A percentile compares a stretch with the other conserved stretches of the same genome.
These are phyloP conservation scores for Coreius guichenoti DNA, from an alignment of 2,797 vertebrate species.

Conservation along the genomic window DNA sequence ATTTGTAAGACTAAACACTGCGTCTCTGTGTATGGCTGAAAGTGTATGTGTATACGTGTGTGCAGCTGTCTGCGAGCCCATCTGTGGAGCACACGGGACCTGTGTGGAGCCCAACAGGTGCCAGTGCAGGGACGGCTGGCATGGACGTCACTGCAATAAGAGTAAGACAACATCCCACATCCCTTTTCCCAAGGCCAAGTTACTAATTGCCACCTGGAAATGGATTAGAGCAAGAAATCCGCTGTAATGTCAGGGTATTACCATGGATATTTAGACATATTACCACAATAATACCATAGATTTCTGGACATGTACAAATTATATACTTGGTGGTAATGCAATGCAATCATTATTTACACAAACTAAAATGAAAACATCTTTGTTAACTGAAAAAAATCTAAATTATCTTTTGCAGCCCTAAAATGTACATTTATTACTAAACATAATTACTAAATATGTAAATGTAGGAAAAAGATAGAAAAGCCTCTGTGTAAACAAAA, in stretches of 20 bases:
- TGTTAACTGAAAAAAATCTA: not conserved
- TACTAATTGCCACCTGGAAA: conserved; percentile 52
- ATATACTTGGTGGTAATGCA: not conserved
- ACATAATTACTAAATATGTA: not conserved
- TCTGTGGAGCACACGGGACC: conserved; percentile 82
- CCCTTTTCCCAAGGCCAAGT: conserved; percentile 40
- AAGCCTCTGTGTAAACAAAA: not conserved
- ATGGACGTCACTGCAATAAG: conserved; percentile 88
- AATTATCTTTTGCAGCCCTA: not conserved
- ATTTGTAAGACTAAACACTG: conserved; percentile 56
- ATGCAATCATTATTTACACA: not conserved
- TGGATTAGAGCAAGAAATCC: conserved; percentile 53
- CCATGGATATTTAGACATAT: conserved; percentile 5
- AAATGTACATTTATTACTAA: not conserved
- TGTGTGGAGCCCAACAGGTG: conserved; percentile 87
- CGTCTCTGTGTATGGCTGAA: conserved; percentile 54
- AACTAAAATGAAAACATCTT: not conserved
- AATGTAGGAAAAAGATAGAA: not conserved
- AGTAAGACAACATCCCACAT: conserved; percentile 74
- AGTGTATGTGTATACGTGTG: conserved; percentile 59
- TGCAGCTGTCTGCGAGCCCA: conserved; percentile 87
- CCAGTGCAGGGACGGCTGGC: conserved; percentile 88
- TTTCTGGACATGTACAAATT: not conserved
- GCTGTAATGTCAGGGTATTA: conserved; percentile 43
- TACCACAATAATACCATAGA: not conserved